phyloP scores from a whole-genome alignment of 2,797 vertebrate species.

The Macropus fuliginosus region DNA sequence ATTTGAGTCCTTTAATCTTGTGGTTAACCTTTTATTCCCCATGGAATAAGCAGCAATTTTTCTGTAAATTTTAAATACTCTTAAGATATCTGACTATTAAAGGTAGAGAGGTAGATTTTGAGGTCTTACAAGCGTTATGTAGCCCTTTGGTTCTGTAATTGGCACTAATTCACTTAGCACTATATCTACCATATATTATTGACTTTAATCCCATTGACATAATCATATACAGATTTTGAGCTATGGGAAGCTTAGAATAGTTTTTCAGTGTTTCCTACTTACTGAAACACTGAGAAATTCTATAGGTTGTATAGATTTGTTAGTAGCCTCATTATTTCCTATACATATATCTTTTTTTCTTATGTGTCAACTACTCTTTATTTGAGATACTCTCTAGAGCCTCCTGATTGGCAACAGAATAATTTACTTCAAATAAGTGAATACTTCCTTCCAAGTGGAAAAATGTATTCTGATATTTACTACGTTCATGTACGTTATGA shows the following conservation, averaged over 20 bases:
- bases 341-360: not conserved
- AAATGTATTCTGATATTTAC: not conserved
- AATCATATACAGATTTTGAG: not conserved
- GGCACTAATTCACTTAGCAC: conserved; percentile 21
- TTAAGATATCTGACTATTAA: conserved; percentile 23
- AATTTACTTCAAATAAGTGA: not conserved
- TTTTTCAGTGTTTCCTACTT: not conserved
- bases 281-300: not conserved
- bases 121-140: conserved; percentile 23
- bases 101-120: conserved; percentile 29
- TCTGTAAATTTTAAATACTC: conserved; percentile 39
- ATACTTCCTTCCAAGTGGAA: not conserved
- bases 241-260: not conserved
- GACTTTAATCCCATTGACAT: not conserved
- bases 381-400: not conserved
- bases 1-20: not conserved
- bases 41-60: conserved; percentile 35
- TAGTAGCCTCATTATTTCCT: not conserved
- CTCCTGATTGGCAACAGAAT: not conserved
- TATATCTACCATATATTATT: conserved; percentile 23
- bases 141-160: conserved; percentile 38
- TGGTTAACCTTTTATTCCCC: conserved; percentile 24
- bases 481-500: not conserved
- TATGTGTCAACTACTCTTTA: not conserved
- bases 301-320: not conserved